Conservation (phyloP, 2,113 vertebrate genomes). For the Cygnus buccinator region DNA sequence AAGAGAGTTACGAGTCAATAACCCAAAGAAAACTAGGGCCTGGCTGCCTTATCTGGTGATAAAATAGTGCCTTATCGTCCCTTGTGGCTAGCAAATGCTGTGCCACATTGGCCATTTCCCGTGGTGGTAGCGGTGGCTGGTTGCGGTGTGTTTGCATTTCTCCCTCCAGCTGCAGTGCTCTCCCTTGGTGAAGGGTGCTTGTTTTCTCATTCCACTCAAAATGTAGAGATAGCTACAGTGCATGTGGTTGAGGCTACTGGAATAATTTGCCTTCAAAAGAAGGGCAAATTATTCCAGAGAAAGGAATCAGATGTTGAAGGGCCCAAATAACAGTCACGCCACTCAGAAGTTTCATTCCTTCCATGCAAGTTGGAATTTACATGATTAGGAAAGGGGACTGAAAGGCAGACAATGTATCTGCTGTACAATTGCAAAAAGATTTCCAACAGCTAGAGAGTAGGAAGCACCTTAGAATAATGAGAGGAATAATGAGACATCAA, state of each 20-base stretch:
- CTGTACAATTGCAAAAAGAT: background rate
- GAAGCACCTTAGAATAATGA: background rate
- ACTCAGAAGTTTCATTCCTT: background rate
- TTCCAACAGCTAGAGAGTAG: background rate
- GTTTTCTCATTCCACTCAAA: background rate
- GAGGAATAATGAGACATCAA: background rate
- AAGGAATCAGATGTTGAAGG: background rate
- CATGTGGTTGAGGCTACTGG: rapidly evolving
- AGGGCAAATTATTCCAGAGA: background rate
- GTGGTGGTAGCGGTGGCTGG: rapidly evolving
- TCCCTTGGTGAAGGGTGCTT: rapidly evolving
- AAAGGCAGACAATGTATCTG: rapidly evolving
- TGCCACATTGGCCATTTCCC: rapidly evolving
- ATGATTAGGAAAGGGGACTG: background rate
- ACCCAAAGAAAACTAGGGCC: background rate
- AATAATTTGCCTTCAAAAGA: background rate
- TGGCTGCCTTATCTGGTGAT: background rate
- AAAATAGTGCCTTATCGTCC: no score
- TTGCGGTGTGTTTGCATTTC: background rate
- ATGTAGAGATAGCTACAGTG: background rate
- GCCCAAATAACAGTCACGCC: background rate
- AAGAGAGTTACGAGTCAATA: background rate
- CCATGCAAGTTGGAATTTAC: no score
- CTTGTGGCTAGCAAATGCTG: rapidly evolving
- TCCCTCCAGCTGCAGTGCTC: background rate